Percentiles rank a stretch among this genome's conserved stretches.
phyloP scores from a whole-genome alignment of 2,113 vertebrate genomes.

The Nansenia antarctica region DNA sequence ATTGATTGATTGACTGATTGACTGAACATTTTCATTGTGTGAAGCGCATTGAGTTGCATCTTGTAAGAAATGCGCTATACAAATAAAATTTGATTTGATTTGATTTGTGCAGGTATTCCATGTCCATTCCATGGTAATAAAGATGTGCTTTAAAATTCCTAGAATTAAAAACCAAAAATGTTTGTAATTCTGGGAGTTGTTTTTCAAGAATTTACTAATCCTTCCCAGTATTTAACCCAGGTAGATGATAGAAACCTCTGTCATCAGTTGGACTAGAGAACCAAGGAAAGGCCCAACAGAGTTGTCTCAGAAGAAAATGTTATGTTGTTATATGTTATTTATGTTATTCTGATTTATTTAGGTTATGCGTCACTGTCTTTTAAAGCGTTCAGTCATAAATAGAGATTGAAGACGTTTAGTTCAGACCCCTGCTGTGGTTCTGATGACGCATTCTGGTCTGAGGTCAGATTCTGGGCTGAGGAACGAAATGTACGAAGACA shows the following conservation, averaged over 20 bases:
- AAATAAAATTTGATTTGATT: too few species aligned
- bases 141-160: too few species aligned
- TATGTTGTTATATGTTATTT: too few species aligned
- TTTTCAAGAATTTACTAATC: constrained; percentile 62
- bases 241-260: constrained; percentile 44
- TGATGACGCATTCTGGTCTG: constrained; percentile 58
- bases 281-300: too few species aligned
- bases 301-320: too few species aligned
- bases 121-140: too few species aligned
- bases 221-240: constrained; percentile 45
- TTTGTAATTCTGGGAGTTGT: neutral
- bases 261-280: constrained; percentile 19
- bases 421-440: constrained; percentile 8
- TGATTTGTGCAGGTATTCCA: too few species aligned
- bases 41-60: too few species aligned
- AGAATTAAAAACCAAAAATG: neutral
- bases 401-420: neutral
- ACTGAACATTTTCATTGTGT: too few species aligned
- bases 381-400: neutral
- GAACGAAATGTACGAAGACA: neutral
- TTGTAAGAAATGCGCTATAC: too few species aligned
- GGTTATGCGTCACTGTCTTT: neutral
- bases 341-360: too few species aligned
- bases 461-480: neutral
- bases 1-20: too few species aligned